Percentiles rank a stretch among this genome's conserved stretches.
These are phyloP conservation scores for Cydia fagiglandana DNA, from an alignment of 1,140 invertebrate species.

Conservation along the genomic window DNA sequence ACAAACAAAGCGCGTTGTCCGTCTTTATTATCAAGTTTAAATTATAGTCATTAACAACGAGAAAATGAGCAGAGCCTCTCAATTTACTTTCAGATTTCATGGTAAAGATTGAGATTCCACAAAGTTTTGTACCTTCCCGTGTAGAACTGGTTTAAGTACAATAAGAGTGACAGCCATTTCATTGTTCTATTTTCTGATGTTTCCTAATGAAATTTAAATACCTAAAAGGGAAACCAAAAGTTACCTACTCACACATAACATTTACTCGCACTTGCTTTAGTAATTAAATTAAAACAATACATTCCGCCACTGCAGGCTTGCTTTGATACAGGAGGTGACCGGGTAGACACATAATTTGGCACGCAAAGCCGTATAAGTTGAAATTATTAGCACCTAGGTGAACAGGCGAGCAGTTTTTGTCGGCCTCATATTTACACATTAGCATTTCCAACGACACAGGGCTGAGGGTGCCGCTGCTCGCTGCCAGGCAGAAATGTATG, in stretches of 20 bases:
- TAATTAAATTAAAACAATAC: slow-evolving; percentile 24
- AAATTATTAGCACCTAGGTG: slow-evolving; percentile 52
- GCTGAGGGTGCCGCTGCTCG: slow-evolving; percentile 36
- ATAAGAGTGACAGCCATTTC: background rate
- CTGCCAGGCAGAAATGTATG: slow-evolving; percentile 40
- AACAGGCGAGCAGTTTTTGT: slow-evolving; percentile 53
- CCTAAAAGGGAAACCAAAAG: background rate
- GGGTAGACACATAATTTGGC: slow-evolving; percentile 31
- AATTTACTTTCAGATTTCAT: slow-evolving; percentile 57
- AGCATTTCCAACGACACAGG: slow-evolving; percentile 50
- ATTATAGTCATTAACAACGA: slow-evolving; percentile 74
- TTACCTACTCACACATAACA: too few relatives aligned
- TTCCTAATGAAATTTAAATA: background rate
- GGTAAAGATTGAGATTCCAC: slow-evolving; percentile 47
- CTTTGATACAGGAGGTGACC: slow-evolving; percentile 30
- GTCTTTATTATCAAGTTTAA: slow-evolving; percentile 73
- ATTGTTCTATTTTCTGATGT: background rate
- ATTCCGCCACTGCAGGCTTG: slow-evolving; percentile 22
- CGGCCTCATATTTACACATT: slow-evolving; percentile 54
- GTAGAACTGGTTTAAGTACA: background rate
- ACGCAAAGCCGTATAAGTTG: slow-evolving; percentile 47
- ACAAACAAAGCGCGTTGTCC: slow-evolving; percentile 69
- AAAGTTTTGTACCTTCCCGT: slow-evolving; percentile 37
- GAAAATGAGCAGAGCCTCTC: slow-evolving; percentile 59
- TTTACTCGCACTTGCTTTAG: background rate